Evolutionary conservation across 2,888 invertebrate genomes (phyloP).

Genomic region (Holacanthella duospinosa): DNA sequence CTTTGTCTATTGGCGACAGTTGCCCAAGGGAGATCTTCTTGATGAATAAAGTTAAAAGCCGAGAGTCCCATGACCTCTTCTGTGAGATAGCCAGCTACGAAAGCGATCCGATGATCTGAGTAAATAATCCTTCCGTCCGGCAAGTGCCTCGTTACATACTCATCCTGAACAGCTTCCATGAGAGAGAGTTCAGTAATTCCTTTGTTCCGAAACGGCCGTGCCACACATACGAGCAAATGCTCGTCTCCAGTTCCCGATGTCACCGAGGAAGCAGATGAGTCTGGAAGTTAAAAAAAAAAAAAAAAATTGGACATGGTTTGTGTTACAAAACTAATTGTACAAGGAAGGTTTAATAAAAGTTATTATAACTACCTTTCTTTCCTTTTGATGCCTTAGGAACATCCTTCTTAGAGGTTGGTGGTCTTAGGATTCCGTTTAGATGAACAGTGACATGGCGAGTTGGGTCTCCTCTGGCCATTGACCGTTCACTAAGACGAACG

Average conservation of each 20-base stretch:
- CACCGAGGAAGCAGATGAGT: slow-evolving; percentile 18
- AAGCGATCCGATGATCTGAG: slow-evolving; percentile 78
- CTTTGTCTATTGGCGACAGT: slow-evolving; percentile 76
- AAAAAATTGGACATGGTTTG: not conserved
- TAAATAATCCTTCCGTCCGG: slow-evolving; percentile 80
- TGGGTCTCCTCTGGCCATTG: slow-evolving; percentile 61
- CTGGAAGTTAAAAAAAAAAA: not conserved
- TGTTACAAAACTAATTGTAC: too few relatives aligned
- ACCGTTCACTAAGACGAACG: slow-evolving; percentile 48
- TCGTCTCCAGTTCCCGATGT: slow-evolving; percentile 32
- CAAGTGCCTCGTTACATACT: slow-evolving; percentile 79
- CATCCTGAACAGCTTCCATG: slow-evolving; percentile 61
- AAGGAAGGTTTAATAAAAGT: not conserved
- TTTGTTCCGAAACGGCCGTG: slow-evolving; percentile 58
- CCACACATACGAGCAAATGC: slow-evolving; percentile 46
- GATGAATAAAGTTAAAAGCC: slow-evolving; percentile 81
- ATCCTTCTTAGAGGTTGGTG: slow-evolving; percentile 35
- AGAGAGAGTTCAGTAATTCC: slow-evolving; percentile 55
- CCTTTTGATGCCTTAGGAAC: slow-evolving; percentile 27
- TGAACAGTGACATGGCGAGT: slow-evolving; percentile 59
- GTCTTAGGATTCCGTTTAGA: slow-evolving; percentile 53
- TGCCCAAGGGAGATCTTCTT: slow-evolving; percentile 79
- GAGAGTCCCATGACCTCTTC: slow-evolving; percentile 78
- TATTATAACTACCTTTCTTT: slow-evolving; percentile 34
- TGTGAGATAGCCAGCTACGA: slow-evolving; percentile 78